Base-by-base conservation (phyloP, 1,140 invertebrate species). In the Gryon sp. region DNA sequence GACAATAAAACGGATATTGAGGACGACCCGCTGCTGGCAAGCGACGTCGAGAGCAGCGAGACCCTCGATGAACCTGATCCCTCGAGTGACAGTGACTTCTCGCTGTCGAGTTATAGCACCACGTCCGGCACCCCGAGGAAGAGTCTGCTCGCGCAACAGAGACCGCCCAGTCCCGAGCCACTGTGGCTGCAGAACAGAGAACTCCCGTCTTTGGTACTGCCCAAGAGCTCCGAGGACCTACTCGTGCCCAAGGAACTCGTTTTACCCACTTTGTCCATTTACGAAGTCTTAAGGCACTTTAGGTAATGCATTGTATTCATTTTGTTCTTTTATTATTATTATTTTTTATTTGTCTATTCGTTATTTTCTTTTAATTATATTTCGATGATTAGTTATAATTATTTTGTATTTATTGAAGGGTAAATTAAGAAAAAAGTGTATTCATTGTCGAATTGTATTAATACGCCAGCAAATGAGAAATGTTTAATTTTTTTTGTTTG, bases 241-340 rank as follows among this genome's bases (percentile, higher is more conserved):
- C 86, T 97, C 11, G 91, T 98, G 55, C 92, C 94, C 30, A 93
- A 92, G 79, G 92, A 94, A 76, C 87, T 94, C 80, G 90, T 97
- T 8, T 14, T 79, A 55, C 90, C 93, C 82, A 92, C 93, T 14
- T 88, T 97, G 14, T 93, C 94, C 70, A 93, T 99, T 59, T 99
- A 99, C 90, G 98, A 99, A 92, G 95, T 98, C 11, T 87, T 99
- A 20, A 90, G 97, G 76, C 95, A 97, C 83, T 99, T 98, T 87
- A 91, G 70, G 70, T 74, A 38, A 8, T 2, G 9, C 8, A 14
- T 38, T 32, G n/a, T 4, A 6, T 32, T 32, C 28, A n/a, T n/a
- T n/a, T n/a, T n/a, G n/a, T n/a, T n/a, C n/a, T n/a, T n/a, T n/a
- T n/a, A n/a, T n/a, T n/a, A n/a, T n/a, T n/a, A n/a, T n/a, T n/a